Conservation (phyloP, 1,140 invertebrate species). For the Drosophila grimshawi region DNA sequence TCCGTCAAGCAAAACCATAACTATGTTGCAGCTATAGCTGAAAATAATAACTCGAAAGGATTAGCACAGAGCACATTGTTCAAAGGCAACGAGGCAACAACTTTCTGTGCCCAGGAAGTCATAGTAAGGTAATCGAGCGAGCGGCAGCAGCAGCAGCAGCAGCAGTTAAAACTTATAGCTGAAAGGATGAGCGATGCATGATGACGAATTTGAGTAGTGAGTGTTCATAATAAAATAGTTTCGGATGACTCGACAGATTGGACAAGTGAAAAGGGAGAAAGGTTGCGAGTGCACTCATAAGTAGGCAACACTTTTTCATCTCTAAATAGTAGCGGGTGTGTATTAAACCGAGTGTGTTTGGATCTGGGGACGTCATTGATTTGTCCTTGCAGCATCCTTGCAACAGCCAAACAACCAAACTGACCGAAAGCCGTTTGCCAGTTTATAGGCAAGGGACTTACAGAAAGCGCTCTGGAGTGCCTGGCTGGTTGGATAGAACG, state of each 20-base stretch:
- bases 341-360: constrained; percentile 13
- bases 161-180: constrained; percentile 5
- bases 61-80: constrained; percentile 63
- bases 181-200: constrained; percentile 44
- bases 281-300: constrained; percentile 12
- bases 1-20: constrained; percentile 70
- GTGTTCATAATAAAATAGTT: constrained; percentile 34
- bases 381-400: constrained; percentile 25
- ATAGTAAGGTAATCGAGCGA: constrained; percentile 73
- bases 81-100: constrained; percentile 30
- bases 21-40: constrained; percentile 59
- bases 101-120: constrained; percentile 61
- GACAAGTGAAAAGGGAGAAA: constrained; percentile 4
- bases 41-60: constrained; percentile 69
- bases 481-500: not conserved
- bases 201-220: constrained; percentile 53
- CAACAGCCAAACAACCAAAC: constrained; percentile 3
- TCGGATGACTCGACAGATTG: constrained; percentile 41
- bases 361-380: constrained; percentile 37
- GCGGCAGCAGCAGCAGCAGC: constrained; percentile 1
- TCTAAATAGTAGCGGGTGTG: not conserved
- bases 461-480: not conserved
- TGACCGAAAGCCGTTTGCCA: constrained; percentile 39
- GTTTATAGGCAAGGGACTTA: constrained; percentile 44
- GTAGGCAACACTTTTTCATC: constrained; percentile 24